Evolutionary conservation across 2,113 vertebrate species (phyloP), one percentile per base, ranked within the genome.

Genomic region (Scalopus aquaticus): DNA sequence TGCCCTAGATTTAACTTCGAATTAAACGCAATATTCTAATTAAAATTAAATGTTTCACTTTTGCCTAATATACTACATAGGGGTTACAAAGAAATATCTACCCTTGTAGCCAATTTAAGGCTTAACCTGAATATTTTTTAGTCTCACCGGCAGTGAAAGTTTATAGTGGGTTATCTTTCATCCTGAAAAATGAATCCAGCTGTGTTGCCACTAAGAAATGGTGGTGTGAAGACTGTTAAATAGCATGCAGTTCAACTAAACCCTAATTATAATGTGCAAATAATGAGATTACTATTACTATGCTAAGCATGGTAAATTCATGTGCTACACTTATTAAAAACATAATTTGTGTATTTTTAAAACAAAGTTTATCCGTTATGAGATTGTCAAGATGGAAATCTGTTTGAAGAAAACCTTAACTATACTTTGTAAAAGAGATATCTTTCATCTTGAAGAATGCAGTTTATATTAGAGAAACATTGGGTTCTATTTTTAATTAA

Each of bases 41-140:
- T 96, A 96, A 97, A 97, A 97, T 95, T 12, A 97, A 92, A 78
- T 91, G 44, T 85, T 96, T 96, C 80, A 62, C 10, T 94, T 91
- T 89, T 96, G 35, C 91, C 96, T 94, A 92, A 83, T 91, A 81
- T 87, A 35, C 60, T 51, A 69, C 22, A 95, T 28, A 95, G n/a
- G n/a, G 32, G 39, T 73, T 88, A 35, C 32, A 69, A 6, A 95
- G 37, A 86, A 77, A 46, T 88, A 78, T 88, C 94, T 95, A 94
- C 6, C 9, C 17, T 62, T 92, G 19, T 39, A 95, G 39, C 13
- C 77, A 96, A 76, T 96, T 96, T 95, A 95, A 46, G 93, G 11
- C 26, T 93, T 94, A 88, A 79, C 84, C 44, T 30, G 28, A 94
- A 24, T 93, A 80, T 94, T 97, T 97, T 81, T 95, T 88, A 95